A percentile compares a stretch with the other conserved stretches of the same genome.
Evolutionary conservation across 1,140 invertebrate species (phyloP).

Genomic region (Parapsyche elsis): DNA sequence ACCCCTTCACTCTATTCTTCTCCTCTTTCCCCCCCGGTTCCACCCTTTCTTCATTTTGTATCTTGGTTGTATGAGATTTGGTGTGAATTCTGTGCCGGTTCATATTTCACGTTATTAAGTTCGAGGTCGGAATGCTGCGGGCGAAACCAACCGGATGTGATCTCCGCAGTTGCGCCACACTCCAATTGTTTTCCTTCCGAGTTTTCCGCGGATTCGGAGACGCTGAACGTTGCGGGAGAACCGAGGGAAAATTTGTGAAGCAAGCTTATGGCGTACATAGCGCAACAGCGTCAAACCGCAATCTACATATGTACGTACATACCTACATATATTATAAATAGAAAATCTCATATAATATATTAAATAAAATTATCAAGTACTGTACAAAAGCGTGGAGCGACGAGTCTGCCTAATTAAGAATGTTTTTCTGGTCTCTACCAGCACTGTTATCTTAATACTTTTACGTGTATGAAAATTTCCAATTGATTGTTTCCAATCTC

Average conservation of each 20-base stretch:
- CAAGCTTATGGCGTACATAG: neutral
- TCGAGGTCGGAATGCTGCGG: neutral
- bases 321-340: neutral
- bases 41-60: neutral
- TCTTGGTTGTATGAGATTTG: neutral
- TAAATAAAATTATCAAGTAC: too few relatives aligned
- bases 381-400: too few relatives aligned
- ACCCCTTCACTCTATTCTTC: too few relatives aligned
- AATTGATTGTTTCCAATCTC: too few relatives aligned
- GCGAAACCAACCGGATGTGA: neutral
- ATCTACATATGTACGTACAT: neutral
- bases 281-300: too few relatives aligned
- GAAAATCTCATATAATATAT: too few relatives aligned
- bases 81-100: neutral
- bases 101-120: conserved; percentile 11
- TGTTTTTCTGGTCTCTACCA: too few relatives aligned
- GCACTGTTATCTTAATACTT: too few relatives aligned
- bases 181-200: neutral
- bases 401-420: too few relatives aligned
- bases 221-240: neutral
- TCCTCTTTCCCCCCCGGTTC: too few relatives aligned
- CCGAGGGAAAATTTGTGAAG: too few relatives aligned
- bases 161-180: neutral
- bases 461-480: too few relatives aligned
- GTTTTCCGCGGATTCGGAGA: neutral